A percentile compares a stretch with the other conserved stretches of the same genome.
Conservation (phyloP, 2,797 vertebrate genomes). For the Semotilus atromaculatus region DNA sequence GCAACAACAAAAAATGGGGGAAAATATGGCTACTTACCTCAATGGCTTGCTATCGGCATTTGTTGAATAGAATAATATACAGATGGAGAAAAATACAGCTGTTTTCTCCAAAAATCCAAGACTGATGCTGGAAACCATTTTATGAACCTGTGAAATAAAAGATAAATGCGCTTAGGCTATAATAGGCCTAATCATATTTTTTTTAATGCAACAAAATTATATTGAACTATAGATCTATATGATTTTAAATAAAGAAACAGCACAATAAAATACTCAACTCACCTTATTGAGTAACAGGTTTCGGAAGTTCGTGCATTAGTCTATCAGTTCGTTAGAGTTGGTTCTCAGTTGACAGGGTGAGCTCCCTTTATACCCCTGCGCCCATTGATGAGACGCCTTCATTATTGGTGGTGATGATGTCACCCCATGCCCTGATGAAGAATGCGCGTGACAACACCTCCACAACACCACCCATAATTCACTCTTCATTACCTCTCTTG, state of each 20-base stretch:
- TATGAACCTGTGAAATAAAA: constrained; percentile 69
- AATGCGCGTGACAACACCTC: constrained; percentile 67
- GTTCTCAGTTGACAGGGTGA: constrained; percentile 44
- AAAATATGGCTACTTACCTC: constrained; percentile 70
- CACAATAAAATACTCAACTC: constrained; percentile 18
- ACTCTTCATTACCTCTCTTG: constrained; percentile 63
- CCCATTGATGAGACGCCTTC: constrained; percentile 77
- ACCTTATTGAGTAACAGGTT: constrained; percentile 30
- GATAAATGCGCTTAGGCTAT: constrained; percentile 3
- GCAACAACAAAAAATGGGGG: background rate
- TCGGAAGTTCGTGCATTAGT: constrained; percentile 45
- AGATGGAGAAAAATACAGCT: constrained; percentile 74
- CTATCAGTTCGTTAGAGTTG: constrained; percentile 67
- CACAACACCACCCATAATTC: constrained; percentile 50
- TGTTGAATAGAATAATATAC: constrained; percentile 74
- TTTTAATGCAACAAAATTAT: background rate
- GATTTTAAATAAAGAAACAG: background rate
- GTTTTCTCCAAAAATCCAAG: constrained; percentile 63
- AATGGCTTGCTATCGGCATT: constrained; percentile 78
- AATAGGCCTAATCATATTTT: background rate
- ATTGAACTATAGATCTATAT: background rate
- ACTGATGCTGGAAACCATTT: constrained; percentile 73
- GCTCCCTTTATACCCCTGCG: constrained; percentile 75
- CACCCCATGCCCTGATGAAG: constrained; percentile 68
- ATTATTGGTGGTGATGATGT: constrained; percentile 78